phyloP scores from a whole-genome alignment of 2,113 vertebrate genomes.

The Solea senegalensis region DNA sequence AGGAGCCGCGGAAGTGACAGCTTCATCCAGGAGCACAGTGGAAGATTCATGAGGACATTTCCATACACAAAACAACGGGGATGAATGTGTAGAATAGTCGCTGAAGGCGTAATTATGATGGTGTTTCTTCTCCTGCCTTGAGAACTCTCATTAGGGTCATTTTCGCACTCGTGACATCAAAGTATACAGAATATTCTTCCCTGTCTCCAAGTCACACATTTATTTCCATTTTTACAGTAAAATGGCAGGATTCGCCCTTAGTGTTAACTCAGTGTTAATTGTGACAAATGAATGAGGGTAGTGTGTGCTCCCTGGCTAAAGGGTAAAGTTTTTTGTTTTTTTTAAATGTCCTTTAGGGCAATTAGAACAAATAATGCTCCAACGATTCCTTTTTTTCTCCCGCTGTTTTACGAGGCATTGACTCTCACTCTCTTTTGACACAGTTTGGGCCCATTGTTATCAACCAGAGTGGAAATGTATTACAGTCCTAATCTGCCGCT shows the following conservation, averaged over 20 bases:
- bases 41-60: conserved; percentile 66
- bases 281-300: conserved; percentile 25
- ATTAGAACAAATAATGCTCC: conserved; percentile 37
- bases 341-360: conserved; percentile 26
- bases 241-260: conserved; percentile 1
- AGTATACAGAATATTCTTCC: conserved; percentile 34
- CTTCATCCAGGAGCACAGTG: conserved; percentile 58
- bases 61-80: conserved; percentile 53
- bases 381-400: conserved; percentile 16
- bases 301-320: conserved; percentile 17
- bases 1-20: conserved; percentile 57
- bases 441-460: conserved; percentile 53
- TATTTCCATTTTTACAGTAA: conserved; percentile 28
- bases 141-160: conserved; percentile 49
- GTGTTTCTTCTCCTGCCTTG: conserved; percentile 49
- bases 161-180: conserved; percentile 28
- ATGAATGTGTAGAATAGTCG: conserved; percentile 56
- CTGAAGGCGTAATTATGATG: conserved; percentile 51
- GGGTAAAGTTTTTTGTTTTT: conserved; percentile 3
- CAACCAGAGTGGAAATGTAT: conserved; percentile 50
- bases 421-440: conserved; percentile 57
- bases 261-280: conserved; percentile 31
- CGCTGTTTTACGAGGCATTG: conserved; percentile 37
- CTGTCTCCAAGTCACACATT: neutral
- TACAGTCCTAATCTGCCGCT: conserved; percentile 49